These are phyloP conservation scores for Dolichopus griseipennis DNA, from an alignment of 2,888 invertebrate species.

Conservation along the genomic window DNA sequence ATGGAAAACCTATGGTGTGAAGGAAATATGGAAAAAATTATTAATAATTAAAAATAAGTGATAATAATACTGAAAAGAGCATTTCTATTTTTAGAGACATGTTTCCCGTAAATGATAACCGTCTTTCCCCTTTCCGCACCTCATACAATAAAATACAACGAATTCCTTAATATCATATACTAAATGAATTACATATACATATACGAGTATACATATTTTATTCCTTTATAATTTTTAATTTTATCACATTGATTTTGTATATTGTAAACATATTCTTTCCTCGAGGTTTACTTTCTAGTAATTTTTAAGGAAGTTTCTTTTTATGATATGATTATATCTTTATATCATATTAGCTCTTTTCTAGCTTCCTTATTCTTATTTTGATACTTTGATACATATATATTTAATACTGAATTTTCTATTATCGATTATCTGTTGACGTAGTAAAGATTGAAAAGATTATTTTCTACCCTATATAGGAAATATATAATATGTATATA, in stretches of 20 bases:
- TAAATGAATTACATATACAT: too few species aligned
- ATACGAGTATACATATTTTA: too few species aligned
- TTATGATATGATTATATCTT: neutral
- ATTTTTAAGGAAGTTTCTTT: neutral
- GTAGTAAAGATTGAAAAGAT: conserved; percentile 1
- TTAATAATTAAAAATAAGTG: too few species aligned
- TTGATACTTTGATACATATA: neutral
- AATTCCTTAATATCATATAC: too few species aligned
- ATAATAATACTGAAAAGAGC: too few species aligned
- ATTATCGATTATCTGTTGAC: neutral
- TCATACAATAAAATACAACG: too few species aligned
- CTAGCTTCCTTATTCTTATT: neutral
- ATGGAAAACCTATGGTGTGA: too few species aligned
- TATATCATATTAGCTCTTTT: neutral
- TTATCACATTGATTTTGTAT: neutral
- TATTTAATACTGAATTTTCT: neutral
- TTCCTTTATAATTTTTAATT: neutral
- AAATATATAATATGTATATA: neutral
- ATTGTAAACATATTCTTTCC: neutral
- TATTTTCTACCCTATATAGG: neutral
- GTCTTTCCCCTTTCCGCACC: too few species aligned
- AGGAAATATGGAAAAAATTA: too few species aligned
- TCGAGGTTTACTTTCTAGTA: neutral
- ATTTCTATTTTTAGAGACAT: too few species aligned
- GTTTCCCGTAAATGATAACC: too few species aligned